A percentile compares a stretch with the other conserved stretches of the same genome.
Conservation (phyloP, 2,113 vertebrate genomes). For the Rhinopithecus roxellana region DNA sequence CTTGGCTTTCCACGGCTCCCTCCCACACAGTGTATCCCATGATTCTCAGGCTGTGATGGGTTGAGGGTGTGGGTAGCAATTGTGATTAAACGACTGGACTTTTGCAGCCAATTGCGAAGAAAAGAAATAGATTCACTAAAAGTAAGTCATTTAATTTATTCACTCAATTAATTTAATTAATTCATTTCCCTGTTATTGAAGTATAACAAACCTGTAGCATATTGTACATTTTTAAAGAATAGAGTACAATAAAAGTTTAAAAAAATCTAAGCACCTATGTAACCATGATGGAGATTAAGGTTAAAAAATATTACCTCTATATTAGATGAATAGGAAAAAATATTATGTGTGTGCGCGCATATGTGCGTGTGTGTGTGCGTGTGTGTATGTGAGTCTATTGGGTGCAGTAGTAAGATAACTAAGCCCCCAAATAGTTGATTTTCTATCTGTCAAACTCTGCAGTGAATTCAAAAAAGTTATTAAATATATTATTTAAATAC, state of each 20-base stretch:
- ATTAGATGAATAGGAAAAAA: background rate
- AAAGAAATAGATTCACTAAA: background rate
- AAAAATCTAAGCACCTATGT: background rate
- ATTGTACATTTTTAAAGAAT: background rate
- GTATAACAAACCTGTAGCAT: background rate
- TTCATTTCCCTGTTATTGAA: background rate
- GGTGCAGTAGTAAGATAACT: background rate
- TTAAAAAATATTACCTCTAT: background rate
- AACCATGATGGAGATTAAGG: background rate
- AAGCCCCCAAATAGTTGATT: background rate
- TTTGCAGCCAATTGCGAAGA: background rate
- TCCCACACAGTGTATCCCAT: accelerated
- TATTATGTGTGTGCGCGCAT: background rate
- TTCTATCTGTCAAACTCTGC: background rate
- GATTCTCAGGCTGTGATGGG: background rate
- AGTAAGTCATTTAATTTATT: background rate
- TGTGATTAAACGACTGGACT: conserved; percentile 62
- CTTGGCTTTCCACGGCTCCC: background rate
- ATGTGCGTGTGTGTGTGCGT: accelerated
- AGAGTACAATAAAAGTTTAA: background rate
- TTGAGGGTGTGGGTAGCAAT: background rate
- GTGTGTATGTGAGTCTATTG: background rate
- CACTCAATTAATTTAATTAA: background rate
- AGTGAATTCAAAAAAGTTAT: background rate
- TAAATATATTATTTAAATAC: background rate